phyloP scores from a whole-genome alignment of 92 coral and sea anemone species.

The Bergia sp. region DNA sequence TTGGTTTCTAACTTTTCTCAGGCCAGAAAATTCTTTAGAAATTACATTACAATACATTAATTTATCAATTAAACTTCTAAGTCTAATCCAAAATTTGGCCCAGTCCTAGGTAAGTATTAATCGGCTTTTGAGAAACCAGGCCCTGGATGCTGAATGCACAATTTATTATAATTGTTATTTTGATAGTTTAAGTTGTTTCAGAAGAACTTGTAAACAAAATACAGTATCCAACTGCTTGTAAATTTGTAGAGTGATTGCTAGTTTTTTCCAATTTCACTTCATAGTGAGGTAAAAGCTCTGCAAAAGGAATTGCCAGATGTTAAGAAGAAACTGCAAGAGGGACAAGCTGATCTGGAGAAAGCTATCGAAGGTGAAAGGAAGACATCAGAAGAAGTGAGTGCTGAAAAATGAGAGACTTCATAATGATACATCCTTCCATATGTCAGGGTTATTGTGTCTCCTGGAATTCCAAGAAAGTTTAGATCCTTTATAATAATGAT shows the following conservation, averaged over 20 bases:
- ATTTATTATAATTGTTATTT: no score
- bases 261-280: not conserved
- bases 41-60: no score
- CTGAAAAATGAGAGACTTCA: not conserved
- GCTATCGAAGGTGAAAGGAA: constrained; percentile 78
- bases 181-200: no score
- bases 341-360: constrained; percentile 76
- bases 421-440: not conserved
- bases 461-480: no score
- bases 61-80: no score
- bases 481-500: no score
- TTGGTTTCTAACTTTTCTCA: no score
- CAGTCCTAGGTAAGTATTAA: no score
- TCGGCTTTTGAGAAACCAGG: no score
- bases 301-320: constrained; percentile 84
- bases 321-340: constrained; percentile 64
- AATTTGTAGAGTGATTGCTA: not conserved
- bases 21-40: not conserved
- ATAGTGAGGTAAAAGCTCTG: constrained; percentile 82
- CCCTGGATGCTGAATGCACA: no score
- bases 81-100: no score
- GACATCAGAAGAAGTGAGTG: constrained; percentile 83
- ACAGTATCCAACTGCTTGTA: not conserved
- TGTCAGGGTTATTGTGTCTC: not conserved
- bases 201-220: no score